These are phyloP conservation scores for Cherax destructor DNA, from an alignment of 1,140 invertebrate genomes.

Conservation along the genomic window DNA sequence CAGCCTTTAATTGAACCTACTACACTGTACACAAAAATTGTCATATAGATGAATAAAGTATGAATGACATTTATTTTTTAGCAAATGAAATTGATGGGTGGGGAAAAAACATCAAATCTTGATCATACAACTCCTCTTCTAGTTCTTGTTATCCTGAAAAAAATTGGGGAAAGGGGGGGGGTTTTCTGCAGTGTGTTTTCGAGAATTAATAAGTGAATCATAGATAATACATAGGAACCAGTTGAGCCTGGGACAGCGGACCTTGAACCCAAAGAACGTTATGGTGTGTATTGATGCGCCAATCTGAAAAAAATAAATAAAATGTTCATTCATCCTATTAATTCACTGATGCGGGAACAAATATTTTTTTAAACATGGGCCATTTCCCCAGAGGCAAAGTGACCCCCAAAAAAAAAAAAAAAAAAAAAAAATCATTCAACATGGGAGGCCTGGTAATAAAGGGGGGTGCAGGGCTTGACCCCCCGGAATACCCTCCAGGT, in stretches of 20 bases:
- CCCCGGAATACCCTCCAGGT: no score
- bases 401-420: no score
- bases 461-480: no score
- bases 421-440: no score
- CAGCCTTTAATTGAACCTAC: no score
- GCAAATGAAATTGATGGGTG: conserved; percentile 83
- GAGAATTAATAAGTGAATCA: conserved; percentile 83
- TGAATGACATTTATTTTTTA: conserved; percentile 74
- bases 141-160: conserved; percentile 79
- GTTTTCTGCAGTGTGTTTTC: conserved; percentile 73
- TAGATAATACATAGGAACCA: conserved; percentile 87
- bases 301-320: conserved; percentile 79
- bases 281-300: conserved; percentile 94
- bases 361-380: no score
- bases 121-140: conserved; percentile 84
- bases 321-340: not conserved
- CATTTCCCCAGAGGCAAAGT: no score
- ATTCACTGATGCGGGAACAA: no score
- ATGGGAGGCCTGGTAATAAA: no score
- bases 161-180: conserved; percentile 89
- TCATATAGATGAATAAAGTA: no score
- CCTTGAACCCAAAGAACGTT: conserved; percentile 94
- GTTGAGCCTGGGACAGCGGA: conserved; percentile 87
- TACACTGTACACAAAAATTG: no score
- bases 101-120: conserved; percentile 82